Conservation (phyloP, 2,888 invertebrate species). For the Dynastes tityus region DNA sequence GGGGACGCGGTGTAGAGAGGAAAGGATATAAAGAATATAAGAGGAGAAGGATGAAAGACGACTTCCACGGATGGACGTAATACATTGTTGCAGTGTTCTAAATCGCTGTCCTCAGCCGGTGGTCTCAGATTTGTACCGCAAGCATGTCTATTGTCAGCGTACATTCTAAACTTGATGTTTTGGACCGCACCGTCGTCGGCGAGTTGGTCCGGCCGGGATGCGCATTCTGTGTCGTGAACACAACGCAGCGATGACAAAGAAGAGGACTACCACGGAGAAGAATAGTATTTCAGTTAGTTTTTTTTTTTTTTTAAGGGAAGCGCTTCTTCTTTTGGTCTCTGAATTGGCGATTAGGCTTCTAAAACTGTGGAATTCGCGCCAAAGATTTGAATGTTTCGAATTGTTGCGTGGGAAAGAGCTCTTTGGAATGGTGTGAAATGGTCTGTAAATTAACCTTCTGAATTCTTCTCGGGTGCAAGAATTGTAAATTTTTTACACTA, state of each 20-base stretch:
- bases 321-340: background rate
- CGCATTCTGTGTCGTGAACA: constrained; percentile 10
- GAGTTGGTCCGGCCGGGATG: constrained; percentile 13
- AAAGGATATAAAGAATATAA: background rate
- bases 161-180: constrained; percentile 62
- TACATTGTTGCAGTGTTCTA: constrained; percentile 62
- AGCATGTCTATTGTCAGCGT: constrained; percentile 65
- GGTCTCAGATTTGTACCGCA: constrained; percentile 67
- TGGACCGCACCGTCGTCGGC: constrained; percentile 39
- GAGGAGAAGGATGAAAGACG: constrained; percentile 38
- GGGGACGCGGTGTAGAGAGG: background rate
- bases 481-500: constrained; percentile 11
- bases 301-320: background rate
- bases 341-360: background rate
- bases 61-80: constrained; percentile 55
- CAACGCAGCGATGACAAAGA: constrained; percentile 27
- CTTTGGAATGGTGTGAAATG: constrained; percentile 20
- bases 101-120: constrained; percentile 66
- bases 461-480: background rate
- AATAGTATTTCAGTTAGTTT: background rate
- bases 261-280: background rate
- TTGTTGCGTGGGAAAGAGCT: constrained; percentile 28
- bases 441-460: constrained; percentile 7
- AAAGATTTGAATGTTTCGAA: constrained; percentile 27
- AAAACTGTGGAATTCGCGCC: constrained; percentile 27